These are phyloP conservation scores for Mustela lutreola DNA, from an alignment of 2,113 vertebrate species.

Conservation along the genomic window DNA sequence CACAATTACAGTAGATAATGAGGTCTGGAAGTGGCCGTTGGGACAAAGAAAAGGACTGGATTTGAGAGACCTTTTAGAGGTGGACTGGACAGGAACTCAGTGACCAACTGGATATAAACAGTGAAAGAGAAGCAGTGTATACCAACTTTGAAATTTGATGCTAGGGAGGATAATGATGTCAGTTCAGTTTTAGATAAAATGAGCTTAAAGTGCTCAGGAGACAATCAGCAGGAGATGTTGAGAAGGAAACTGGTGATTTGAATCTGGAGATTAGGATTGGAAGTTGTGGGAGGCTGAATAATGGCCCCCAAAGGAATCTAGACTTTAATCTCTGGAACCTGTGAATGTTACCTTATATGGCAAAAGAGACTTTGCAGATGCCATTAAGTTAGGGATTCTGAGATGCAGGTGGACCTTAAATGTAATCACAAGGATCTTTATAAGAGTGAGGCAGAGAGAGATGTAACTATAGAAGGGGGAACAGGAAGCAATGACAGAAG, in stretches of 20 bases:
- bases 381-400: not conserved
- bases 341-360: not conserved
- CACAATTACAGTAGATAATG: not conserved
- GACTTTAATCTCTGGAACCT: not conserved
- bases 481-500: not conserved
- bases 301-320: not conserved
- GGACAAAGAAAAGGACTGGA: not conserved
- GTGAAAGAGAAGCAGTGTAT: not conserved
- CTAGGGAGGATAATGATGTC: not conserved
- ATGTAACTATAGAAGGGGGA: not conserved
- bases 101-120: not conserved
- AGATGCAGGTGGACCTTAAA: not conserved
- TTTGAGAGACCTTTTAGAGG: not conserved
- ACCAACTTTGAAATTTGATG: not conserved
- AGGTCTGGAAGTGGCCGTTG: not conserved
- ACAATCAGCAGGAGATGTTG: not conserved
- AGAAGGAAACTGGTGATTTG: slow-evolving; percentile 3
- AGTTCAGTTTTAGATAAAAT: slow-evolving; percentile 36
- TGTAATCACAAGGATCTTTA: not conserved
- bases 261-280: not conserved
- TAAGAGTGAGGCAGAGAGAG: not conserved
- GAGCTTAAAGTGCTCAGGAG: not conserved
- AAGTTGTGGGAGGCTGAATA: not conserved
- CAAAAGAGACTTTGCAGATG: not conserved
- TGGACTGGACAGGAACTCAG: not conserved